Percentiles rank a stretch among this genome's conserved stretches.
These are phyloP conservation scores for Drosophila funebris DNA, from an alignment of 1,140 invertebrate species.

Conservation along the genomic window DNA sequence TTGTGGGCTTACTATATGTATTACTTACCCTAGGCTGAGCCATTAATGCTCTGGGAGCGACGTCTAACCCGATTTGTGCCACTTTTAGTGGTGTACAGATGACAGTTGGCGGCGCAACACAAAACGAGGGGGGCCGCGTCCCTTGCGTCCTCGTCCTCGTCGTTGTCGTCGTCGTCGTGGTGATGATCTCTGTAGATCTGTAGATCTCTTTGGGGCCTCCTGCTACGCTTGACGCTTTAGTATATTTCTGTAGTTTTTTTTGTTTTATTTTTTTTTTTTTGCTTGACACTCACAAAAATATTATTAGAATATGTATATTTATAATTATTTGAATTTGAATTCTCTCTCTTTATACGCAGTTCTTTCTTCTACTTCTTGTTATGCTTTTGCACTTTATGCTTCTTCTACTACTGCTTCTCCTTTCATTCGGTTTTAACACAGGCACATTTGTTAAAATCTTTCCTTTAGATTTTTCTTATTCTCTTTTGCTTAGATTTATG, in stretches of 20 bases:
- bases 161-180: constrained; percentile 16
- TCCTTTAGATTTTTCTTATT: constrained; percentile 41
- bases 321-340: constrained; percentile 12
- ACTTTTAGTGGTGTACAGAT: constrained; percentile 80
- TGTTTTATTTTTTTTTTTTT: constrained; percentile 22
- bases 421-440: constrained; percentile 69
- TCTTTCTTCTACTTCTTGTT: constrained; percentile 39
- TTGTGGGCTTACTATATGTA: background rate
- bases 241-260: constrained; percentile 8
- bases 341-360: constrained; percentile 18
- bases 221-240: constrained; percentile 38
- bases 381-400: constrained; percentile 38
- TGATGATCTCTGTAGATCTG: constrained; percentile 20
- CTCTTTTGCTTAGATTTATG: constrained; percentile 61
- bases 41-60: constrained; percentile 84
- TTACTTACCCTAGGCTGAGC: constrained; percentile 84
- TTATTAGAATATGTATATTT: constrained; percentile 47
- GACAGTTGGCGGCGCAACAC: constrained; percentile 74
- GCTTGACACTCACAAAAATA: constrained; percentile 58
- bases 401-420: constrained; percentile 29
- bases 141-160: constrained; percentile 43
- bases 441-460: constrained; percentile 79
- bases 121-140: constrained; percentile 54
- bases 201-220: constrained; percentile 40
- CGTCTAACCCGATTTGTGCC: constrained; percentile 84